Percentiles rank a stretch among this genome's conserved stretches.
Evolutionary conservation across 2,113 vertebrate species (phyloP).

Genomic region (Pleuronectes platessa): DNA sequence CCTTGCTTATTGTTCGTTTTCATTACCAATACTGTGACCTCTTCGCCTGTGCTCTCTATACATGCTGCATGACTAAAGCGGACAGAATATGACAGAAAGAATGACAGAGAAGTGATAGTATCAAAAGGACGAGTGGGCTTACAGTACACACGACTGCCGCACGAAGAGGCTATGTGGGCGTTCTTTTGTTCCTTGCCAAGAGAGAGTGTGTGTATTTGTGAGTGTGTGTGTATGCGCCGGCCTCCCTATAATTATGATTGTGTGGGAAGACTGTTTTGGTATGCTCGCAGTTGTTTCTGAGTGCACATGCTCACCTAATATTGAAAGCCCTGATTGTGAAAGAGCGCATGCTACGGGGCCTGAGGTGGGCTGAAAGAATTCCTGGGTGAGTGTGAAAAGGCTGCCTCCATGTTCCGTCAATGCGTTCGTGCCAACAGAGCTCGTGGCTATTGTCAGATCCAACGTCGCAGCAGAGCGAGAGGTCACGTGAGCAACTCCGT

Average conservation of each 20-base stretch:
- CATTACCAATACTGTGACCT: conserved; percentile 17
- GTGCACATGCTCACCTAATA: conserved; percentile 66
- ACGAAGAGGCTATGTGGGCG: conserved; percentile 72
- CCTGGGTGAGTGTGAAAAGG: background rate
- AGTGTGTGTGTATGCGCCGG: conserved; percentile 47
- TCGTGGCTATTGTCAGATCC: conserved; percentile 23
- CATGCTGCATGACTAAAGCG: conserved; percentile 45
- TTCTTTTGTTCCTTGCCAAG: conserved; percentile 76
- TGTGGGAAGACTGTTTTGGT: conserved; percentile 78
- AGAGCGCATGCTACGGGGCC: conserved; percentile 42
- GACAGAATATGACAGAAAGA: conserved; percentile 47
- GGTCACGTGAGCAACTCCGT: background rate
- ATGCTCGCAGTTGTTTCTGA: conserved; percentile 66
- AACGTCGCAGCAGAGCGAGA: conserved; percentile 8
- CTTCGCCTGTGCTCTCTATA: conserved; percentile 27
- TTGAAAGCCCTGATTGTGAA: conserved; percentile 60
- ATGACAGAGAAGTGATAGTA: conserved; percentile 65
- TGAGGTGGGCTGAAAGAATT: conserved; percentile 10
- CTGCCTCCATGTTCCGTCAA: conserved; percentile 25
- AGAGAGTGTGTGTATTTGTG: conserved; percentile 25
- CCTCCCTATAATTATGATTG: conserved; percentile 77
- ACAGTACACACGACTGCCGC: conserved; percentile 72
- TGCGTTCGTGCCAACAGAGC: conserved; percentile 5
- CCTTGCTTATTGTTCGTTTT: conserved; percentile 14
- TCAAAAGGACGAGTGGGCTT: conserved; percentile 80